Base-by-base conservation (phyloP, 92 coral and sea anemone species). In the Heliopora coerulea region DNA sequence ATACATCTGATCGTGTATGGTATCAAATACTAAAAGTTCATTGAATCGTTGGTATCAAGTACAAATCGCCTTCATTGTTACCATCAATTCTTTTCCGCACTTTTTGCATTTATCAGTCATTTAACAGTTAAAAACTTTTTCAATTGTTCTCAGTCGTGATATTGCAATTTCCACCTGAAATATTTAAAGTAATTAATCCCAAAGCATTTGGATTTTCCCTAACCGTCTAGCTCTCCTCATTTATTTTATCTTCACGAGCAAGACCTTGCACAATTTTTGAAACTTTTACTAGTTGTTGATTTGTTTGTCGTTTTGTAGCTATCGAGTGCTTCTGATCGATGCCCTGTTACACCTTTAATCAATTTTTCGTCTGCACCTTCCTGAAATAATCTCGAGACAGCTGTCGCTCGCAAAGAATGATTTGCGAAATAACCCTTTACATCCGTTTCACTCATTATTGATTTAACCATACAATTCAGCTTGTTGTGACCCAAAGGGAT, bases 271-370 rank as follows among this genome's bases (percentile, higher is more conserved):
- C 69, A 3, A 62, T 62, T 62, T 62, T 33, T 25, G 46, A 62
- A 2, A 62, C 69, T 15, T 62, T 35, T 33, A 20, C 69, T 6
- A 17, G 69, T 33, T 35, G 70, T 64, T 62, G 30, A 27, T 76
- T 73, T 46, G 41, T 27, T 59, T 78, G 39, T 52, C 74, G 49
- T 54, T 78, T n/a, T 78, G 25, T 78, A 78, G 21, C 83, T 10
- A 41, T 66, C 46, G 14, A 78, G 39, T 12, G 76, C 76, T 54
- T 54, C 76, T 10, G 66, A 78, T 65, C 83, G 66, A 66, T 78
- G 75, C 49, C 75, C 75, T 32, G 82, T 78, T 5, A 65, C 66
- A 21, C 75, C 73, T 30, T 48, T 61, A 52, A 78, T 37, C 11
- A 37, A 37, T 37, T 37, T 37, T 37, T 37, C 42, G 42, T 37